phyloP scores from a whole-genome alignment of 1,140 invertebrate genomes.

The Venturia canescens region DNA sequence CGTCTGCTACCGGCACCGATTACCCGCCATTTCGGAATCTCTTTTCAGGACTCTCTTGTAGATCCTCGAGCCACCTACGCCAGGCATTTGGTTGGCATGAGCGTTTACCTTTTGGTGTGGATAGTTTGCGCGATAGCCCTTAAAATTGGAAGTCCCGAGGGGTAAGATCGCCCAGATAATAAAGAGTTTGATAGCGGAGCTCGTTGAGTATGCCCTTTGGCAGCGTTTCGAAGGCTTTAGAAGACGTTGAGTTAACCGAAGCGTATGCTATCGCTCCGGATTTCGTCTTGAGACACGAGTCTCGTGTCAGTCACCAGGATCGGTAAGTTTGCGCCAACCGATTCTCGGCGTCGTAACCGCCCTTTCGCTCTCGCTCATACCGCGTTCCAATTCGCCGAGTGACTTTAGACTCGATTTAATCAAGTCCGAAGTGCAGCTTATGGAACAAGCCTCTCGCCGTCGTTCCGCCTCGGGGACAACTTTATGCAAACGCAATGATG shows the following conservation, averaged over 20 bases:
- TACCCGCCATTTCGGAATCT: constrained; percentile 67
- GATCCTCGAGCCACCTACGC: constrained; percentile 44
- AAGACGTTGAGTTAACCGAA: constrained; percentile 33
- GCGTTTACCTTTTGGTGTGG: not conserved
- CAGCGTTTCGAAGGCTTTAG: not conserved
- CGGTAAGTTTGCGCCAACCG: constrained; percentile 74
- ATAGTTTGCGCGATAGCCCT: not conserved
- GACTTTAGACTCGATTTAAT: constrained; percentile 39
- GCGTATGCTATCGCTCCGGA: constrained; percentile 74
- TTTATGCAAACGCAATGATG: not conserved
- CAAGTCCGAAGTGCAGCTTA: not conserved
- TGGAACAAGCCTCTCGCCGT: not conserved
- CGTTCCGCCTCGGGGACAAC: not conserved
- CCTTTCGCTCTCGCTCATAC: constrained; percentile 72
- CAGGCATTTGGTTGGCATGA: constrained; percentile 65
- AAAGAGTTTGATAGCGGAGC: not conserved
- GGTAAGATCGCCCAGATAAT: not conserved
- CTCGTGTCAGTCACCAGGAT: constrained; percentile 77
- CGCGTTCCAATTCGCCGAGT: constrained; percentile 59
- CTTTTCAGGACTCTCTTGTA: constrained; percentile 57
- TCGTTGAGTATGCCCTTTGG: not conserved
- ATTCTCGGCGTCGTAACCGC: constrained; percentile 70
- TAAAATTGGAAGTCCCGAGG: not conserved
- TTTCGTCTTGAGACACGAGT: constrained; percentile 58
- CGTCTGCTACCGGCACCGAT: constrained; percentile 77